Evolutionary conservation across 2,888 invertebrate genomes (phyloP).

Genomic region (Alviniconcha strummeri): DNA sequence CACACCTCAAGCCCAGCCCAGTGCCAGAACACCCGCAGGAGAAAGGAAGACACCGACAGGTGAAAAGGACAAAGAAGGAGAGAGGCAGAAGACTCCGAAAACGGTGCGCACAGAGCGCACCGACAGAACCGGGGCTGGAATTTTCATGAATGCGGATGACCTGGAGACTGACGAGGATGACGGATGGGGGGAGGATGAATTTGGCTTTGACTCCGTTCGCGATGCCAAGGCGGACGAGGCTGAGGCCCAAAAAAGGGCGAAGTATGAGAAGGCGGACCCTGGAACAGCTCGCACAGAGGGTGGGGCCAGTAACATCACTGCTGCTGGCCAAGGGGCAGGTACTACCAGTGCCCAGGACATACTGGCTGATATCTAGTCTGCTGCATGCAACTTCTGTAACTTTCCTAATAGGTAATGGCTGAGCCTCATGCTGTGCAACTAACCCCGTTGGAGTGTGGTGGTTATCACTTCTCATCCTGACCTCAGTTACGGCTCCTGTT

Average conservation of each 20-base stretch:
- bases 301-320: too few relatives aligned
- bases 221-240: conserved; percentile 10
- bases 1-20: conserved; percentile 3
- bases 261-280: neutral
- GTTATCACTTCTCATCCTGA: neutral
- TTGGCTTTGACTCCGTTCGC: neutral
- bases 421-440: neutral
- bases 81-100: neutral
- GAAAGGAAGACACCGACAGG: too few relatives aligned
- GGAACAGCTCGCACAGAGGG: conserved; percentile 3
- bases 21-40: neutral
- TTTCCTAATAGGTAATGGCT: too few relatives aligned
- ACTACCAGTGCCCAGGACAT: conserved; percentile 1
- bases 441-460: neutral
- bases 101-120: conserved; percentile 3
- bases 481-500: too few relatives aligned
- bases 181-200: neutral
- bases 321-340: neutral
- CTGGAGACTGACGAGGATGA: conserved; percentile 15
- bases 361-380: conserved; percentile 15
- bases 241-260: neutral
- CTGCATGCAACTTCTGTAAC: neutral
- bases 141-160: conserved; percentile 1
- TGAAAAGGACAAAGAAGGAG: neutral
- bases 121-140: neutral